Percentiles rank a stretch among this genome's conserved stretches.
These are phyloP conservation scores for Propithecus perrieri DNA, from an alignment of 2,797 vertebrate genomes.

Conservation along the genomic window DNA sequence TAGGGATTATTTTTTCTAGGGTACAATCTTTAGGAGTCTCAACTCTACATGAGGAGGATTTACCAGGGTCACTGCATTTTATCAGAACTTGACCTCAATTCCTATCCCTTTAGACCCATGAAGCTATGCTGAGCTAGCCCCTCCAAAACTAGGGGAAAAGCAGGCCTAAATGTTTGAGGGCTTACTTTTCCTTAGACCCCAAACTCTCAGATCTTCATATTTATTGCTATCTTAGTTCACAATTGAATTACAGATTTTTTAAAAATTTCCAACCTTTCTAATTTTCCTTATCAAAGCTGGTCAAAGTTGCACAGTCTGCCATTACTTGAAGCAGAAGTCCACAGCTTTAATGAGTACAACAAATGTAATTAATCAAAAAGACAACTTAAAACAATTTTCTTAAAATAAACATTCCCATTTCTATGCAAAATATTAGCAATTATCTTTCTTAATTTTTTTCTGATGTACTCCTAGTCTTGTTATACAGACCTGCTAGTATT, in stretches of 20 bases:
- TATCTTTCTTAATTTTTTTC: slow-evolving; percentile 48
- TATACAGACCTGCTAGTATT: slow-evolving; percentile 24
- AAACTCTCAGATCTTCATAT: not conserved
- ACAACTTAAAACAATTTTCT: not conserved
- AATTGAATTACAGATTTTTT: not conserved
- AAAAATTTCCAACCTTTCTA: not conserved
- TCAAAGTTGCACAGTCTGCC: not conserved
- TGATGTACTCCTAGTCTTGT: not conserved
- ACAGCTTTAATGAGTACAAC: not conserved
- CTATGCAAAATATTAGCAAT: not conserved
- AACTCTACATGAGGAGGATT: not conserved
- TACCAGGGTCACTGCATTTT: not conserved
- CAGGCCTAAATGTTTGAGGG: not conserved
- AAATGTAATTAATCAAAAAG: slow-evolving; percentile 44
- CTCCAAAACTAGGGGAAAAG: not conserved
- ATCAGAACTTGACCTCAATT: not conserved
- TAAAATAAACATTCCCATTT: not conserved
- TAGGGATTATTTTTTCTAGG: not conserved
- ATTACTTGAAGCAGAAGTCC: not conserved
- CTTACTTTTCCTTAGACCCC: not conserved
- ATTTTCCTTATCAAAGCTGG: not conserved
- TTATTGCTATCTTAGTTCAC: not conserved
- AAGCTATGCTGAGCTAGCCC: not conserved
- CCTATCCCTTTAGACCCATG: not conserved
- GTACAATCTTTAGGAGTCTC: not conserved